Conservation (phyloP, 2,888 invertebrate genomes). For the Clanis bilineata region DNA sequence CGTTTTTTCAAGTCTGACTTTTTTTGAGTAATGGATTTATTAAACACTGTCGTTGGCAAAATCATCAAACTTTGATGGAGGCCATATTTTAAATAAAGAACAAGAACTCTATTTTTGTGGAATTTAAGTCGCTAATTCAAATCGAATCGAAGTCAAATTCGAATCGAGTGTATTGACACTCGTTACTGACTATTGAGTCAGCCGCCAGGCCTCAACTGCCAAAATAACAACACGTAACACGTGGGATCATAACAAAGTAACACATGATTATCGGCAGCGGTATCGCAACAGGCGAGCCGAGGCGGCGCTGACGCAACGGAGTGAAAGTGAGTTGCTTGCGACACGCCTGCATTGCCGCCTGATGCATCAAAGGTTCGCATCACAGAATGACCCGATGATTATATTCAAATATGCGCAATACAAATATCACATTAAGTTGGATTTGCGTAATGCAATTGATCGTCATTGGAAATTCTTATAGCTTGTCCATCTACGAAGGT, state of each 20-base stretch:
- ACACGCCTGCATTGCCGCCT: constrained; percentile 66
- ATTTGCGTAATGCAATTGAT: neutral
- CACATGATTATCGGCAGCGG: constrained; percentile 45
- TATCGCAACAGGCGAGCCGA: constrained; percentile 46
- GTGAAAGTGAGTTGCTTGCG: constrained; percentile 75
- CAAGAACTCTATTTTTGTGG: too few species aligned
- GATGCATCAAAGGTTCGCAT: constrained; percentile 65
- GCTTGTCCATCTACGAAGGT: too few species aligned
- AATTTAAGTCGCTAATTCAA: too few species aligned
- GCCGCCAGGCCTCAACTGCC: neutral
- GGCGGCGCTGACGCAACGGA: constrained; percentile 56
- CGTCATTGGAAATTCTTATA: neutral
- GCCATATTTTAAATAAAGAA: too few species aligned
- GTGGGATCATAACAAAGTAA: constrained; percentile 38
- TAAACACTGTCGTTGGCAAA: too few species aligned
- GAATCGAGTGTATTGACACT: too few species aligned
- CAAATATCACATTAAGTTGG: neutral
- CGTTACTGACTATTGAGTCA: too few species aligned
- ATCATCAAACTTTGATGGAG: too few species aligned
- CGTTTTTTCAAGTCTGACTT: too few species aligned
- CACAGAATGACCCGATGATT: constrained; percentile 33
- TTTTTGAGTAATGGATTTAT: too few species aligned
- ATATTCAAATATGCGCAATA: constrained; percentile 2
- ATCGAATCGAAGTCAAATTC: too few species aligned
- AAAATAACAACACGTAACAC: constrained; percentile 9